Evolutionary conservation across 2,113 vertebrate species (phyloP).

Genomic region (Nematolebias whitei): DNA sequence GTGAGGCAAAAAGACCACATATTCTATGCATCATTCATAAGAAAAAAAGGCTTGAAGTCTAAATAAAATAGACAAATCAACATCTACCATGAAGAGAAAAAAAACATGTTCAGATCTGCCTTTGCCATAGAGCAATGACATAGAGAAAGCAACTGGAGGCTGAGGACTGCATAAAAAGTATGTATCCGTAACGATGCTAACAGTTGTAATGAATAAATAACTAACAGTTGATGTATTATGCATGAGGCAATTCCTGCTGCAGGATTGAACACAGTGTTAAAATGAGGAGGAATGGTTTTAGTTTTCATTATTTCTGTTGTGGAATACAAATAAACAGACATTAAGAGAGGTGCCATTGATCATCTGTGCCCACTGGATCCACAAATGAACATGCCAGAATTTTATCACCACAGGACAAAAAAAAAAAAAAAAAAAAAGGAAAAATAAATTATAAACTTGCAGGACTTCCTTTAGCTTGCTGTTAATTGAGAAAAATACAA

Average conservation of each 20-base stretch:
- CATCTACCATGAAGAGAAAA: constrained; percentile 23
- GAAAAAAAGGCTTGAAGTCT: constrained; percentile 44
- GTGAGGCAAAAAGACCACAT: constrained; percentile 4
- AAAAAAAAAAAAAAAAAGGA: constrained; percentile 29
- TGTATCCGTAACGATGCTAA: constrained; percentile 64
- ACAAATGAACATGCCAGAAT: constrained; percentile 47
- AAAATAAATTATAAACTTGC: constrained; percentile 18
- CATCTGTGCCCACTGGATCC: constrained; percentile 28
- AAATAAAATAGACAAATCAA: constrained; percentile 62
- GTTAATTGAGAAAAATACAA: constrained; percentile 53
- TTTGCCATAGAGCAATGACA: constrained; percentile 27
- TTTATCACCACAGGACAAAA: constrained; percentile 31
- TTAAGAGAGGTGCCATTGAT: constrained; percentile 36
- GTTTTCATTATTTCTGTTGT: constrained; percentile 32
- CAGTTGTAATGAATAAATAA: constrained; percentile 76
- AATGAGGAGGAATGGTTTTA: constrained; percentile 46
- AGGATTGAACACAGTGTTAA: constrained; percentile 51
- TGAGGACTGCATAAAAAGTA: constrained; percentile 55
- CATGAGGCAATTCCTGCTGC: constrained; percentile 66
- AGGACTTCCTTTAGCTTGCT: constrained; percentile 13
- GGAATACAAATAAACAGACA: constrained; percentile 42
- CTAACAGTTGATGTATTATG: constrained; percentile 68
- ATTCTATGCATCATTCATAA: constrained; percentile 49
- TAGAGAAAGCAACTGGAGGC: constrained; percentile 40
- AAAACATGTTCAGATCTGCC: constrained; percentile 24